Evolutionary conservation across 2,888 invertebrate genomes (phyloP), one percentile per base, ranked within the genome.

Genomic region (Uropetala carovei): DNA sequence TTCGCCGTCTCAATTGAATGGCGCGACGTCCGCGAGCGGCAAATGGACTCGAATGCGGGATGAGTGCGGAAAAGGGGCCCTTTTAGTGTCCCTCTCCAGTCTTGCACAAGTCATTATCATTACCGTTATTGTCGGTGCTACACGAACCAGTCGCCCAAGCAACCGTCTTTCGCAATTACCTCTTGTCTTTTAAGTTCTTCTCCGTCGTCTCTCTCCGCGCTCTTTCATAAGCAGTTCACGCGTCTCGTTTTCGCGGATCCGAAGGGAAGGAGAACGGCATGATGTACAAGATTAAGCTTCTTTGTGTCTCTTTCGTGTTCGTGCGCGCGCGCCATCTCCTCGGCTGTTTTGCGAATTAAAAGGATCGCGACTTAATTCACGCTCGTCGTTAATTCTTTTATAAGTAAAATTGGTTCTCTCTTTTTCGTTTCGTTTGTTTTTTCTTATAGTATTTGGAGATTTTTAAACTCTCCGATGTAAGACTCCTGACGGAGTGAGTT

Each of bases 81-180:
- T 75, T 13, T 27, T 27, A 75, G 75, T 75, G 27, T 27, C 75
- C 43, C 43, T 43, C 75, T 7, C 75, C n/a, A 75, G 75, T 75
- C 68, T 68, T 68, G 68, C 18, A 68, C 68, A 68, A 68, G 75
- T 27, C 5, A 75, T 75, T 75, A 75, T 75, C 75, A 75, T 75
- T 75, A 75, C 75, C 75, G 75, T 75, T 27, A 75, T 75, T 75
- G 75, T 75, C 68, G 68, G n/a, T 22, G 68, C 64, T 64, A 64
- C 64, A 68, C 22, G 75, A 75, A 75, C 27, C 75, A 75, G 22
- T 75, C 75, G 22, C 16, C 75, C 75, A 68, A n/a, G 68, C 68
- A 68, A 68, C 68, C 68, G 68, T 7, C 68, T 68, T 68, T 22
- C 68, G n/a, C 68, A 22, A 22, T n/a, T 9, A 11, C 75, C 13